Conservation (phyloP, 1,140 invertebrate genomes). For the Daktulosphaira vitifoliae region DNA sequence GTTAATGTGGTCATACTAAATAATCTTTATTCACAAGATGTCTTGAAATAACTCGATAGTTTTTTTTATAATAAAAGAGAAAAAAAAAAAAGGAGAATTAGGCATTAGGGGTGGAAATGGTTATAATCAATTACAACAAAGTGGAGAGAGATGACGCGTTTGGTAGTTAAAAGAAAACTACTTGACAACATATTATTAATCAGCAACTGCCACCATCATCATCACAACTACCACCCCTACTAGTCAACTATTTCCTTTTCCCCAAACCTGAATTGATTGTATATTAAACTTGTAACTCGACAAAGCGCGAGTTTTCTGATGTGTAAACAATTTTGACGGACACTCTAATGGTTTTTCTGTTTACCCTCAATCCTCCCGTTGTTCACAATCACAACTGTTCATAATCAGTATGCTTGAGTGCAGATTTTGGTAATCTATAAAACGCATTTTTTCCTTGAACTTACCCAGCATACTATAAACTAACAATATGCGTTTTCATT, state of each 20-base stretch:
- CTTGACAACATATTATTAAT: slow-evolving; percentile 24
- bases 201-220: not conserved
- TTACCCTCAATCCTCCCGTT: not conserved
- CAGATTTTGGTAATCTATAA: too few relatives aligned
- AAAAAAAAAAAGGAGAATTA: not conserved
- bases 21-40: too few relatives aligned
- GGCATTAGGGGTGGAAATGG: not conserved
- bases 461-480: too few relatives aligned
- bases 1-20: too few relatives aligned
- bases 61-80: not conserved
- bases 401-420: too few relatives aligned
- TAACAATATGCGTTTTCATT: slow-evolving; percentile 1
- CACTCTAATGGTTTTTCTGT: slow-evolving; percentile 32
- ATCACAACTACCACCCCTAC: too few relatives aligned
- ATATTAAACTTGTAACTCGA: slow-evolving; percentile 25
- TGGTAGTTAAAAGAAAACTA: slow-evolving; percentile 4
- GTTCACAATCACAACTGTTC: too few relatives aligned
- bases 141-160: not conserved
- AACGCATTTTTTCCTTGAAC: too few relatives aligned
- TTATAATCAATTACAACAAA: not conserved
- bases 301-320: slow-evolving; percentile 10
- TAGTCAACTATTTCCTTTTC: too few relatives aligned
- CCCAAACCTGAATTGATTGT: slow-evolving; percentile 21
- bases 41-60: not conserved
- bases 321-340: slow-evolving; percentile 28